Percentiles rank a stretch among this genome's conserved stretches.
Evolutionary conservation across 2,888 invertebrate genomes (phyloP).

Genomic region (Himalopsyche japonica): DNA sequence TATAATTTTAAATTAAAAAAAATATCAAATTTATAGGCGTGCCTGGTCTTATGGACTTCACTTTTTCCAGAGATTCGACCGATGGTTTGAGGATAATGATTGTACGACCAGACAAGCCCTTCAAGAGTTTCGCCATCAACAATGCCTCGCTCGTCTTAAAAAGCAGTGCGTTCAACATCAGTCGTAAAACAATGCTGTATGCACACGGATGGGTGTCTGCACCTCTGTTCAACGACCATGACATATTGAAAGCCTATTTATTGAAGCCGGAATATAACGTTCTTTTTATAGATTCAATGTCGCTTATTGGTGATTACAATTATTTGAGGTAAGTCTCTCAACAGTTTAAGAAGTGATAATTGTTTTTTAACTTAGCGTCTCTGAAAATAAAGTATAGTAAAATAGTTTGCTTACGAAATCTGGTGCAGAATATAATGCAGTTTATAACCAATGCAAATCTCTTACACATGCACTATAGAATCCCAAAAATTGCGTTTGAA

Average conservation of each 20-base stretch:
- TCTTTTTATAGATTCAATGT: background rate
- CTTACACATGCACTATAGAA: too few relatives aligned
- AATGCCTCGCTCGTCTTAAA: background rate
- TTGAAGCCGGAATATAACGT: background rate
- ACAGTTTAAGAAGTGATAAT: too few relatives aligned
- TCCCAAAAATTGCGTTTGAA: too few relatives aligned
- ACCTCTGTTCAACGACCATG: background rate
- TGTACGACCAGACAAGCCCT: background rate
- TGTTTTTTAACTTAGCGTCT: too few relatives aligned
- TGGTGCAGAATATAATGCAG: too few relatives aligned
- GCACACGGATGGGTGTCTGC: background rate
- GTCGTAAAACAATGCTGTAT: background rate
- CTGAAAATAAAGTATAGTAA: too few relatives aligned
- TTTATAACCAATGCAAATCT: too few relatives aligned
- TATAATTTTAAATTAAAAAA: too few relatives aligned
- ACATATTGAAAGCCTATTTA: background rate
- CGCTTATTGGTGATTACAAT: background rate
- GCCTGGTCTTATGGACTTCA: background rate
- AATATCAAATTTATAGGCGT: background rate
- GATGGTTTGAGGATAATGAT: background rate
- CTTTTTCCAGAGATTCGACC: background rate
- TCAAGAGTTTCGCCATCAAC: background rate
- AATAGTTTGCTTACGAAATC: too few relatives aligned
- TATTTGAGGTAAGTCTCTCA: too few relatives aligned
- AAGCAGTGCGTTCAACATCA: background rate